Evolutionary conservation across 2,888 invertebrate genomes (phyloP), one percentile per base, ranked within the genome.

Genomic region (Dioctria linearis): DNA sequence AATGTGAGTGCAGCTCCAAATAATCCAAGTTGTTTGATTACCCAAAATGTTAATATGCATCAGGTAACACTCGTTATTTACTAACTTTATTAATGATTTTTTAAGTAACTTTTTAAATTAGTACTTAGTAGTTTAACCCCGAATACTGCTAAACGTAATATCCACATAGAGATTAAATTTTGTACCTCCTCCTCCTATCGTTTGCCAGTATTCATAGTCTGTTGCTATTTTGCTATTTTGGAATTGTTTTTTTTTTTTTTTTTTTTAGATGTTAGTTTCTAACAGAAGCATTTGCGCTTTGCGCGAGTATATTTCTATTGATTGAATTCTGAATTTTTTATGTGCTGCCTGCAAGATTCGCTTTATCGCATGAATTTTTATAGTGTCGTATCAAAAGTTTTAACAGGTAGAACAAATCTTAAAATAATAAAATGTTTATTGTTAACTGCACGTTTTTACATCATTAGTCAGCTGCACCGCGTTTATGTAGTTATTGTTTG

Each of bases 1-100:
- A 86, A 84, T 84, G 83, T 83, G 85, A 90, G 90, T 84, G 84
- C 83, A 82, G 83, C 83, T 83, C 82, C 82, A 83, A 83, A 83
- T 82, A 84, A 90, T 90, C 83, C 84, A 83, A 84, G 82, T 84
- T 85, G 85, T 85, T 84, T 85, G 84, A 85, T 84, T 84, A 84
- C 85, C 83, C 84, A 85, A 83, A 85, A 84, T 85, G 83, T 85
- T 84, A 85, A 84, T 83, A 83, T 86, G 85, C 86, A 86, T 84
- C 86, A 86, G 86, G 86, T 86, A 86, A 86, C 85, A 84, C 73
- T 76, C 80, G 83, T 83, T 83, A 63, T 25, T 25, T 84, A 83
- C 83, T 84, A 79, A 79, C 79, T 79, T 25, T 71, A 49, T 76
- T 76, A 76, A 76, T 76, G 46, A 76, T 63, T 37, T 43, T 37